Percentiles rank a stretch among this genome's conserved stretches.
phyloP scores from a whole-genome alignment of 1,140 invertebrate genomes.

The Aphis gossypii region DNA sequence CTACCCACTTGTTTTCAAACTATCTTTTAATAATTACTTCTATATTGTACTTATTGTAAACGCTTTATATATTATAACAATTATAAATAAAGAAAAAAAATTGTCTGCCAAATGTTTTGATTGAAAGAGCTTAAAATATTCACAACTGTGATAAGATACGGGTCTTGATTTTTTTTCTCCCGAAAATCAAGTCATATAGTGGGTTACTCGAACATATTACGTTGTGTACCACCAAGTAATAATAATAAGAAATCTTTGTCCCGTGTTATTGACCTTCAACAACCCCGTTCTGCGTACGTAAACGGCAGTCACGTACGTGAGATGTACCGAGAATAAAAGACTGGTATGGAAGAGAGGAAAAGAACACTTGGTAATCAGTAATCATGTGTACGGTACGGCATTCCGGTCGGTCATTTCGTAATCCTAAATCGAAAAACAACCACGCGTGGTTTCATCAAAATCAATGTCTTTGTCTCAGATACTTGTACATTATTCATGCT shows the following conservation, averaged over 20 bases:
- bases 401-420: constrained; percentile 49
- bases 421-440: constrained; percentile 53
- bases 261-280: constrained; percentile 51
- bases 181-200: not conserved
- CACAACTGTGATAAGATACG: not conserved
- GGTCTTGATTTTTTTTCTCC: not conserved
- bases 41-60: not conserved
- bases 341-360: constrained; percentile 19
- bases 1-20: not conserved
- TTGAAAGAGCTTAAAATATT: not conserved
- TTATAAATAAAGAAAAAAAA: not conserved
- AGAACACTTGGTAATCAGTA: constrained; percentile 32
- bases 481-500: constrained; percentile 51
- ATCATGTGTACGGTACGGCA: constrained; percentile 43
- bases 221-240: not conserved
- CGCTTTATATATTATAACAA: not conserved
- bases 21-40: not conserved
- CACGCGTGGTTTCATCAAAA: constrained; percentile 43
- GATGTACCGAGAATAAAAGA: constrained; percentile 44
- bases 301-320: constrained; percentile 40
- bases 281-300: constrained; percentile 43
- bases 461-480: constrained; percentile 52
- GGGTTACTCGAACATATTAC: constrained; percentile 1
- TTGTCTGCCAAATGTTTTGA: not conserved
- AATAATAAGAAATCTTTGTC: constrained; percentile 14